phyloP scores from a whole-genome alignment of 2,888 invertebrate species.

The Tachina lurida region DNA sequence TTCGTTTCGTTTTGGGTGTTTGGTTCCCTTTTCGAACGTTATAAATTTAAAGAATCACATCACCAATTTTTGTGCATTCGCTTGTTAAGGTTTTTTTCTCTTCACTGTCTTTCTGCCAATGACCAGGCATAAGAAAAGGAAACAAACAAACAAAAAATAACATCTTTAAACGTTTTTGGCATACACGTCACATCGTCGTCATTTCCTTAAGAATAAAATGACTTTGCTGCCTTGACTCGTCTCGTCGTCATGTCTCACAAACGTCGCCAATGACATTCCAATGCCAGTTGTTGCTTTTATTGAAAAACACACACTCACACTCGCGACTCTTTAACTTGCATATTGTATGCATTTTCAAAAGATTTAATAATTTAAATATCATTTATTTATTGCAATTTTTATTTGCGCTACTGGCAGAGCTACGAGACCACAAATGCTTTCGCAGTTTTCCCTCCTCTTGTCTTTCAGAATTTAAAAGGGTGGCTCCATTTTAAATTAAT shows the following conservation, averaged over 20 bases:
- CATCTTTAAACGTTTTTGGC: constrained; percentile 56
- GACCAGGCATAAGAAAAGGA: not conserved
- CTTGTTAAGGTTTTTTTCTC: constrained; percentile 1
- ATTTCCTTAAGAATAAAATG: constrained; percentile 45
- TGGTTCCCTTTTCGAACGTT: not conserved
- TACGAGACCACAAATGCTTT: not conserved
- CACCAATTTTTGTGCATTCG: constrained; percentile 20
- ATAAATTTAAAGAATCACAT: constrained; percentile 39
- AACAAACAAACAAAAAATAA: not conserved
- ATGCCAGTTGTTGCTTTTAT: constrained; percentile 33
- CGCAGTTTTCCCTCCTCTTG: not conserved
- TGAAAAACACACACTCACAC: not conserved
- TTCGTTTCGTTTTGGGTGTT: constrained; percentile 1
- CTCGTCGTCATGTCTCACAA: constrained; percentile 9
- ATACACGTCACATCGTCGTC: constrained; percentile 59
- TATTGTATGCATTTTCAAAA: not conserved
- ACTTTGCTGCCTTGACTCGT: constrained; percentile 27
- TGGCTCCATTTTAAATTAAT: constrained; percentile 34
- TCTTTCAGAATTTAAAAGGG: not conserved
- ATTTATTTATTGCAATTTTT: constrained; percentile 28
- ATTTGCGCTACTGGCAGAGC: not conserved
- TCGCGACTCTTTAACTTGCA: not conserved
- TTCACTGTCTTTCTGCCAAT: constrained; percentile 5
- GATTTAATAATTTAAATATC: constrained; percentile 51
- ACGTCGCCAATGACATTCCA: constrained; percentile 47